Evolutionary conservation across 2,113 vertebrate species (phyloP), one percentile per base, ranked within the genome.

Genomic region (Prunella himalayana): DNA sequence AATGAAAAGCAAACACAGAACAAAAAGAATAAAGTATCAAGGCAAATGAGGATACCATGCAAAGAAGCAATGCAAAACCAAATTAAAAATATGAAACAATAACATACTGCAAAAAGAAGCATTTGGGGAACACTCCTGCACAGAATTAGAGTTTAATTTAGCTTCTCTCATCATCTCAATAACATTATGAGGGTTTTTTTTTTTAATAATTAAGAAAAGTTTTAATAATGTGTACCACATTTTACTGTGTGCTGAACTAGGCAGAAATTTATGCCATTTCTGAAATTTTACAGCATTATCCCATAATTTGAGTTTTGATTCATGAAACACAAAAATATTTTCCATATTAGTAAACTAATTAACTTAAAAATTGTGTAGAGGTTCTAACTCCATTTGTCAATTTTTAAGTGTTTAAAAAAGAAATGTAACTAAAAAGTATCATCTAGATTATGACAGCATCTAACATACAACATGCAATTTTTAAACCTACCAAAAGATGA

Each of bases 1-100:
- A 87, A 82, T 27, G 13, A 89, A 94, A 91, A 91, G 28, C 44
- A 95, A 90, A 86, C 39, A 82, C 13, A 57, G 49, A 79, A 86
- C 17, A 86, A 61, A 90, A 80, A 83, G 21, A 88, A 88, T 42
- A n/a, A 92, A 91, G 37, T 41, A 82, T 23, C 50, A 66, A 49
- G 42, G n/a, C 79, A 88, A 90, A 83, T 33, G 31, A 83, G 22
- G 28, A 65, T 20, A 87, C 11, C 53, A 73, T 16, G 44, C 9
- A 83, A 91, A 88, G 35, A 19, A 70, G 41, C 10, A 79, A 90
- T 50, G 22, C 35, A 81, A 87, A 83, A 94, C 54, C 27, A 80
- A 93, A 88, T 85, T 33, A 30, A 72, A 82, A 56, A 37, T 20
- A 68, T 3, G 2, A 88, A 90, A 77, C 42, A 95, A 57, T 44